Evolutionary conservation across 1,140 invertebrate genomes (phyloP).

Genomic region (Nebria ingens): DNA sequence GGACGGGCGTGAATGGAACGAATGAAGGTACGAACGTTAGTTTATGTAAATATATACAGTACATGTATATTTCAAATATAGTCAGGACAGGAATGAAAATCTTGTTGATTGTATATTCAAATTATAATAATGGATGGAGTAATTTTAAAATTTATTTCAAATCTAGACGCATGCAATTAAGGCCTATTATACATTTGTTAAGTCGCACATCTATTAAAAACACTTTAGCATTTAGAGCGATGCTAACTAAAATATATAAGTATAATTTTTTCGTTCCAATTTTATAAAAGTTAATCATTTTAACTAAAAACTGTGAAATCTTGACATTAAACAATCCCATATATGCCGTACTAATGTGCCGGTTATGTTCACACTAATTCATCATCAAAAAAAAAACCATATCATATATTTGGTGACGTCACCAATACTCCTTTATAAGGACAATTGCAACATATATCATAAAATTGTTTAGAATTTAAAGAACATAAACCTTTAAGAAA

Average conservation of each 20-base stretch:
- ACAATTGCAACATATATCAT: too few species aligned
- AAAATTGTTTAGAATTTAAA: too few species aligned
- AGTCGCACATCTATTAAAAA: background rate
- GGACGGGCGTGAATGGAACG: constrained; percentile 4
- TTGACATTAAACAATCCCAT: background rate
- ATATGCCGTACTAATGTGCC: too few species aligned
- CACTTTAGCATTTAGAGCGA: background rate
- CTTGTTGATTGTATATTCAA: background rate
- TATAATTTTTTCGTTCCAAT: background rate
- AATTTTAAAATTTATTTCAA: background rate
- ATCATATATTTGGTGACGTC: background rate
- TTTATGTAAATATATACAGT: background rate
- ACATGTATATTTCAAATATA: background rate
- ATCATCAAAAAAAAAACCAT: background rate
- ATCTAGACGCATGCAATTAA: constrained; percentile 1
- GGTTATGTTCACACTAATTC: background rate
- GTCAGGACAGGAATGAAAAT: too few species aligned
- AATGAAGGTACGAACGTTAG: background rate
- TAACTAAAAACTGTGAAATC: too few species aligned
- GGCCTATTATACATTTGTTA: constrained; percentile 4
- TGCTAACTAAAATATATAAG: background rate
- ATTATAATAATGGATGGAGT: background rate
- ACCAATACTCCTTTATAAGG: too few species aligned
- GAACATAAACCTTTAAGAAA: too few species aligned
- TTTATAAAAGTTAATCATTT: background rate